Conservation (phyloP, 92 coral and sea anemone genomes). For the Pocillopora grandis region DNA sequence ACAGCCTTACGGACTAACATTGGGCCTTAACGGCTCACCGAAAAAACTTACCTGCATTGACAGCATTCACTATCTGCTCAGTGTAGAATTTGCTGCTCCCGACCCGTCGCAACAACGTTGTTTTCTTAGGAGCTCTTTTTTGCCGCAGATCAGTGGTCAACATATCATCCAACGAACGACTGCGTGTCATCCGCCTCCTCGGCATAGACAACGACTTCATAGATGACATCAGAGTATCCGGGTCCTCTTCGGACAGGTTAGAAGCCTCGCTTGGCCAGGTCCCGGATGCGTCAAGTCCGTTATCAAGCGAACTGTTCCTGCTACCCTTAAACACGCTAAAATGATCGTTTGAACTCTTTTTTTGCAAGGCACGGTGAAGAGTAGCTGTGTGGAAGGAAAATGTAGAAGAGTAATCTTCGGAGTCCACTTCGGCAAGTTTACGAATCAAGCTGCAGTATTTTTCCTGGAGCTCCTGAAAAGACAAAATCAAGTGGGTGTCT, state of each 20-base stretch:
- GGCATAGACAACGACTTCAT: slow-evolving; percentile 34
- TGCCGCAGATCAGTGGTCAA: slow-evolving; percentile 49
- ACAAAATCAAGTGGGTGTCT: too few relatives aligned
- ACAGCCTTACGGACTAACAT: too few relatives aligned
- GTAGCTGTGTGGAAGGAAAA: slow-evolving; percentile 53
- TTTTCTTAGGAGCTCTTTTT: slow-evolving; percentile 45
- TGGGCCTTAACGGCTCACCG: too few relatives aligned
- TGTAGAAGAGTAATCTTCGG: slow-evolving; percentile 40
- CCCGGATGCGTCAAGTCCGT: slow-evolving; percentile 39
- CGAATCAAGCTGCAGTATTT: slow-evolving; percentile 40
- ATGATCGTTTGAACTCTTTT: slow-evolving; percentile 46
- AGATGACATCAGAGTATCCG: slow-evolving; percentile 36
- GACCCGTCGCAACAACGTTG: slow-evolving; percentile 67
- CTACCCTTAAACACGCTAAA: slow-evolving; percentile 23
- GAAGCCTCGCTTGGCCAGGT: slow-evolving; percentile 46
- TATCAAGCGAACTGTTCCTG: slow-evolving; percentile 47
- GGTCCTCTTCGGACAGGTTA: slow-evolving; percentile 34
- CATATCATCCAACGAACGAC: slow-evolving; percentile 94
- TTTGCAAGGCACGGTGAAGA: slow-evolving; percentile 33
- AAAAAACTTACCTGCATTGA: slow-evolving; percentile 59
- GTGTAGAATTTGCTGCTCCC: slow-evolving; percentile 94
- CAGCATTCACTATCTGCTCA: slow-evolving; percentile 57
- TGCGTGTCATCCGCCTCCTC: slow-evolving; percentile 83
- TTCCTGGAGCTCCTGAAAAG: slow-evolving; percentile 47
- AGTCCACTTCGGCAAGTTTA: slow-evolving; percentile 59